These are phyloP conservation scores for Lathamus discolor DNA, from an alignment of 2,113 vertebrate species.

Conservation along the genomic window DNA sequence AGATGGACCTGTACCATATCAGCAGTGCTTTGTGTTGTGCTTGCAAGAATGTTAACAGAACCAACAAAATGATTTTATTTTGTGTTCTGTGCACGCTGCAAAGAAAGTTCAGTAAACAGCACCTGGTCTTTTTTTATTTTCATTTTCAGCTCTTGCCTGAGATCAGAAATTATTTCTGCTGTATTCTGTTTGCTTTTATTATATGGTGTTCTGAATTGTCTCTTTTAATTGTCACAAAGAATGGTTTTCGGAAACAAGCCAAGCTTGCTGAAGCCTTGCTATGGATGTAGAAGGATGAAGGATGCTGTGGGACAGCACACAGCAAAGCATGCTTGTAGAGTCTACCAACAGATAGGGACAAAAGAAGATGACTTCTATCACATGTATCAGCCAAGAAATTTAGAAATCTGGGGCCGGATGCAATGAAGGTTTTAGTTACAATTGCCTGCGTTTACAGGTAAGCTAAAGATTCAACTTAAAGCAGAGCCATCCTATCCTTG, in stretches of 20 bases:
- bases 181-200: conserved; percentile 3
- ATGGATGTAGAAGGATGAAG: neutral
- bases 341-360: neutral
- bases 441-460: neutral
- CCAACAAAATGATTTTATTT: conserved; percentile 26
- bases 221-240: neutral
- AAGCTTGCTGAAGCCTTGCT: neutral
- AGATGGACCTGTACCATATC: conserved; percentile 15
- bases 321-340: neutral
- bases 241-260: neutral
- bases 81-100: neutral
- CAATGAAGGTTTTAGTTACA: neutral
- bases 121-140: conserved; percentile 11
- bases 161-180: conserved; percentile 7
- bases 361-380: neutral
- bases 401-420: neutral
- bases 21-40: neutral
- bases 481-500: neutral
- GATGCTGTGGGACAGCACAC: neutral
- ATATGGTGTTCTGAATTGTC: neutral
- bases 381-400: neutral
- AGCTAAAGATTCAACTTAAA: neutral
- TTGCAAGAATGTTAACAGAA: conserved; percentile 13
- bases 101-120: neutral
- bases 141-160: neutral